These are phyloP conservation scores for Chelon auratus DNA, from an alignment of 2,797 vertebrate genomes.

Conservation along the genomic window DNA sequence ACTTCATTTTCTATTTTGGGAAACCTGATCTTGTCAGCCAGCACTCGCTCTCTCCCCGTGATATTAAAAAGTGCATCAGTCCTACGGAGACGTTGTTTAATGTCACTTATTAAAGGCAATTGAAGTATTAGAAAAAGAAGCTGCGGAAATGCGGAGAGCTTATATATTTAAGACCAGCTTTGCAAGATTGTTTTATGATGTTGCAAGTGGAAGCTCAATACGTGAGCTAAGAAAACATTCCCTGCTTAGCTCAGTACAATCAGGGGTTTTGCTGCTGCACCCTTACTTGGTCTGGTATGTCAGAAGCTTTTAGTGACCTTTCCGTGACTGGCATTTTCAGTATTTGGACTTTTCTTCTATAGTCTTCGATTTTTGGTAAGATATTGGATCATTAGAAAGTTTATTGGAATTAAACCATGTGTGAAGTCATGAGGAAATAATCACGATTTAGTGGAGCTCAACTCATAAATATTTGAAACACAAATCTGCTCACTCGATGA, in stretches of 20 bases:
- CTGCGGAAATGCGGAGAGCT: neutral
- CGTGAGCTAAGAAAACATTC: neutral
- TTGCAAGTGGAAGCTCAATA: neutral
- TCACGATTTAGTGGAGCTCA: too few species aligned
- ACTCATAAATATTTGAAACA: too few species aligned
- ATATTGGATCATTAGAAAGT: too few species aligned
- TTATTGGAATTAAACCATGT: too few species aligned
- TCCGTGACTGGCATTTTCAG: too few species aligned
- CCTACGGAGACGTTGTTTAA: conserved; percentile 18
- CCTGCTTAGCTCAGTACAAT: neutral
- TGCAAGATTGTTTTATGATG: conserved; percentile 4
- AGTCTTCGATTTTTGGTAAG: too few species aligned
- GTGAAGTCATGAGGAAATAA: too few species aligned
- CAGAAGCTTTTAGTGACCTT: neutral
- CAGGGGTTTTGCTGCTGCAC: neutral
- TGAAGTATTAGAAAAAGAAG: neutral
- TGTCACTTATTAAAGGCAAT: conserved; percentile 5
- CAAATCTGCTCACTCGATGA: too few species aligned
- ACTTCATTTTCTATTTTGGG: conserved; percentile 60
- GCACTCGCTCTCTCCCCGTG: conserved; percentile 18
- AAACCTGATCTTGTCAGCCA: conserved; percentile 42
- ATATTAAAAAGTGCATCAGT: conserved; percentile 27
- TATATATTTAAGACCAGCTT: neutral
- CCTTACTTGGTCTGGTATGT: neutral
- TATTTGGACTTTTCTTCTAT: too few species aligned